Percentiles rank a stretch among this genome's conserved stretches.
Conservation (phyloP, 2,113 vertebrate genomes). For the Platysteira castanea region DNA sequence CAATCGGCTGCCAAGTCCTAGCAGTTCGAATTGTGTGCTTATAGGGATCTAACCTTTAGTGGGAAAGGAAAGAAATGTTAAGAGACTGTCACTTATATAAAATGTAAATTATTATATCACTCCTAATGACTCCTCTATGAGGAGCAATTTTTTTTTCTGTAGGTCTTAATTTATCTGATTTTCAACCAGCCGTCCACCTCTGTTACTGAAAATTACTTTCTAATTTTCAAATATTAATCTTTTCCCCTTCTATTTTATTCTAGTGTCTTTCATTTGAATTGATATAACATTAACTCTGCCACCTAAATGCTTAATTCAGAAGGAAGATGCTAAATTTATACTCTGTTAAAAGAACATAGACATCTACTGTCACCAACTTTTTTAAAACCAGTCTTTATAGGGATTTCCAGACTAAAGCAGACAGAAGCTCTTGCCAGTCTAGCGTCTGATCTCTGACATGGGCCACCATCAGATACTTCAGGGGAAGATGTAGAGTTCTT, state of each 20-base stretch:
- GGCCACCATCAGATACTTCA: neutral
- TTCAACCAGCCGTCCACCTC: slow-evolving; percentile 37
- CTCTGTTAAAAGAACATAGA: slow-evolving; percentile 39
- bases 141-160: neutral
- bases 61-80: neutral
- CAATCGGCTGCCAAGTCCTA: neutral
- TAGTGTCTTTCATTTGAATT: slow-evolving; percentile 32
- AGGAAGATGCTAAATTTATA: slow-evolving; percentile 63
- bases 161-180: slow-evolving; percentile 29
- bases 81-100: slow-evolving; percentile 13
- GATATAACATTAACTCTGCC: slow-evolving; percentile 41
- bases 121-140: slow-evolving; percentile 33
- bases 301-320: slow-evolving; percentile 53
- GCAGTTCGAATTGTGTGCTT: neutral
- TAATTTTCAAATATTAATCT: slow-evolving; percentile 56
- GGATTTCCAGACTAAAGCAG: slow-evolving; percentile 5
- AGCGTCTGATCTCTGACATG: neutral
- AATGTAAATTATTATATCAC: slow-evolving; percentile 26
- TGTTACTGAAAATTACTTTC: slow-evolving; percentile 43
- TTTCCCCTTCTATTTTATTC: slow-evolving; percentile 42
- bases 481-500: neutral
- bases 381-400: neutral
- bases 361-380: slow-evolving; percentile 14
- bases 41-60: neutral
- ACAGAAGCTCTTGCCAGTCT: neutral